These are phyloP conservation scores for Denticeps clupeoides DNA, from an alignment of 2,797 vertebrate genomes.

Conservation along the genomic window DNA sequence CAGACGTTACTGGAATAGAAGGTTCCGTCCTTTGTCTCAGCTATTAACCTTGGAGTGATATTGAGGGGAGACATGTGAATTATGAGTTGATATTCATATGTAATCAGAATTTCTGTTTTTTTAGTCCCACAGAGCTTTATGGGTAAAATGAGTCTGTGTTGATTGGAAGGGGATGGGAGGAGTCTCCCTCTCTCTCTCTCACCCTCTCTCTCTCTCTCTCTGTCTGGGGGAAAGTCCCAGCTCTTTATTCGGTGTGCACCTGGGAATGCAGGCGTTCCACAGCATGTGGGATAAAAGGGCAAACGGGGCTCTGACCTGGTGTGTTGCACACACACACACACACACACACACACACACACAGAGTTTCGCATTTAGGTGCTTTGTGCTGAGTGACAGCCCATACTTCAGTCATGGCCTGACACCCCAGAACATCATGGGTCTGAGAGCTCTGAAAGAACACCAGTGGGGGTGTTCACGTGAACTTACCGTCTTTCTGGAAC, in stretches of 20 bases:
- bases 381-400: conserved; percentile 11
- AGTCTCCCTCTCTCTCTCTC: not conserved
- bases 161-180: conserved; percentile 20
- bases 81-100: conserved; percentile 45
- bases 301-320: conserved; percentile 4
- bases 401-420: not conserved
- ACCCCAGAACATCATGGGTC: no score
- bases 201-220: not conserved
- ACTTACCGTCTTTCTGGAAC: conserved; percentile 26
- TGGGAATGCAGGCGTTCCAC: conserved; percentile 30
- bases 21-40: conserved; percentile 45
- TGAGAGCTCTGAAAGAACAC: conserved; percentile 7
- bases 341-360: no score
- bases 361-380: not conserved
- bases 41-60: conserved; percentile 47
- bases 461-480: not conserved
- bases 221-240: conserved; percentile 26
- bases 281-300: conserved; percentile 7
- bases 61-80: conserved; percentile 31
- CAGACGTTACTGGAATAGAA: no score
- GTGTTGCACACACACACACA: not conserved
- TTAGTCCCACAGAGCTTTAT: conserved; percentile 2
- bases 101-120: conserved; percentile 25
- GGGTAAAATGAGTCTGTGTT: conserved; percentile 35
- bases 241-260: conserved; percentile 29